These are phyloP conservation scores for Recurvirostra avosetta DNA, from an alignment of 2,113 vertebrate genomes.

Conservation along the genomic window DNA sequence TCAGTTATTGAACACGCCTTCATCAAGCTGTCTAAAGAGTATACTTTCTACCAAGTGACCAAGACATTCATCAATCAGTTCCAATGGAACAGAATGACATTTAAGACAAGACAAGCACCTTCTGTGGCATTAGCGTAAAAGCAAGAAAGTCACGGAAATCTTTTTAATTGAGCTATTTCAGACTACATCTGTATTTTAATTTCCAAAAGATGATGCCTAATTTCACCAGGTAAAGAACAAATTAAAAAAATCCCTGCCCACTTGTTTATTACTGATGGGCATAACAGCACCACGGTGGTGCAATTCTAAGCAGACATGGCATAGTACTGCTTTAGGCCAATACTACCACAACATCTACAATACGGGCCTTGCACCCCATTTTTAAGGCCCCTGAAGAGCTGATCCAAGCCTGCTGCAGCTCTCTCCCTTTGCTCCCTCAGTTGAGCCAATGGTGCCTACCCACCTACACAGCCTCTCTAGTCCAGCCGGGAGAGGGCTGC, in stretches of 20 bases:
- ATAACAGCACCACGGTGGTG: background rate
- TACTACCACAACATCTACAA: background rate
- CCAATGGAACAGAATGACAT: background rate
- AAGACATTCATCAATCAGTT: background rate
- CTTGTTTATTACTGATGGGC: background rate
- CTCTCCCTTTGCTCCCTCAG: no score
- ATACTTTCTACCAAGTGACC: background rate
- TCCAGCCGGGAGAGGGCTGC: accelerated
- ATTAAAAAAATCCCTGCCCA: background rate
- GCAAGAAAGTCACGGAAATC: background rate
- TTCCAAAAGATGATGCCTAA: background rate
- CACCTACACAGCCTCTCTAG: background rate
- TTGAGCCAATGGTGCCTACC: accelerated
- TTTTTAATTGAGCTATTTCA: background rate
- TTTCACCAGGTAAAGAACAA: background rate
- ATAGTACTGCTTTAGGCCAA: background rate
- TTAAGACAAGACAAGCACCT: background rate
- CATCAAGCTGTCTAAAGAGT: background rate
- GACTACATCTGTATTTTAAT: background rate
- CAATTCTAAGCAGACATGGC: background rate
- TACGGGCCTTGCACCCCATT: background rate
- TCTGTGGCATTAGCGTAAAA: background rate
- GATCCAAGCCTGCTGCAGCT: background rate
- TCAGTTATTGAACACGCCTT: background rate
- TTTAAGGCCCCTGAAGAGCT: background rate